Base-by-base conservation (phyloP, 2,888 invertebrate species). In the Ariolimax columbianus region DNA sequence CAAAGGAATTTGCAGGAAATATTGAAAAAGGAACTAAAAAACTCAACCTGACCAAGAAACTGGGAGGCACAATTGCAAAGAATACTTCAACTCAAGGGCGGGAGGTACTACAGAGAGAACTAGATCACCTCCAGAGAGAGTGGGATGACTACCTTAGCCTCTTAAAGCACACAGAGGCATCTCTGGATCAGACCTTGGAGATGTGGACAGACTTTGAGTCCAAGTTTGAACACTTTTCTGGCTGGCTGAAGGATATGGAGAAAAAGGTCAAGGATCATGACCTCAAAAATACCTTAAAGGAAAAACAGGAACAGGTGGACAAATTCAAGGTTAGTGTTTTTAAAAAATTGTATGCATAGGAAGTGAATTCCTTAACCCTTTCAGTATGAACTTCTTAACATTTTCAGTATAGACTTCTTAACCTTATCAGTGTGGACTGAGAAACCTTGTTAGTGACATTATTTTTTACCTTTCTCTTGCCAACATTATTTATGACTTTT, bases 121-220 rank as follows among this genome's bases (percentile, higher is more conserved):
- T 98, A 88, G 97, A 97, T 93, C 97, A 97, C 91, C 95, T 98
- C 51, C 97, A 98, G 94, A 96, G 96, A 86, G 98, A 98, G 91
- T 98, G 98, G 98, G 97, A 92, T 51, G 90, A 90, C 77, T 92
- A 91, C 82, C 83, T 88, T 9, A 88, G 90, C 51, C 88, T 90
- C 40, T 89, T 92, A 88, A 87, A 89, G 7, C 88, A 91, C 87
- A 91, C 91, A 23, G 90, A 91, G 81, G 95, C 97, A 83, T 96
- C 97, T 90, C 95, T 98, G 59, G 97, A 97, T 94, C 96, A 96
- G 0, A 97, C 97, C 94, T 95, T 97, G 86, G 96, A 97, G 93
- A 97, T 97, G 91, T 97, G 97, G 96, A 96, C 96, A 75, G 96
- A 97, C 93, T 97, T 97, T 89, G 97, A 97, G 91, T 96, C 96